phyloP scores from a whole-genome alignment of 2,113 vertebrate genomes.

The Sorex fumeus region DNA sequence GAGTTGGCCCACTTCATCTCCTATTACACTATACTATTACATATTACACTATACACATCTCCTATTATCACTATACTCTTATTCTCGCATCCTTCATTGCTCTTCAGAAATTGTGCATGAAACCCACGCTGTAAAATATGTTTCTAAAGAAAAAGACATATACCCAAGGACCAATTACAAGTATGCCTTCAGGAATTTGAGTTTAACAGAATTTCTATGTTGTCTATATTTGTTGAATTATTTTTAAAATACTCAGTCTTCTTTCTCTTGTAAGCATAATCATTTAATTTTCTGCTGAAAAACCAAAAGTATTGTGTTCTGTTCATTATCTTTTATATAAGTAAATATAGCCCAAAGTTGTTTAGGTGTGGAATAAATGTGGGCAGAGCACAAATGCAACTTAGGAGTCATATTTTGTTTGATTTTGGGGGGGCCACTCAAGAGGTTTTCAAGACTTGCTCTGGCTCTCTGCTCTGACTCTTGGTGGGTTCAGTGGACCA shows the following conservation, averaged over 20 bases:
- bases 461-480: too few relatives aligned
- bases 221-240: slow-evolving; percentile 31
- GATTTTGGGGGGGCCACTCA: too few relatives aligned
- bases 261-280: neutral
- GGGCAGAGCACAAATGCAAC: neutral
- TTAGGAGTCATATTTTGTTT: neutral
- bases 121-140: neutral
- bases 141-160: neutral
- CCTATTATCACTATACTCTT: neutral
- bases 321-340: slow-evolving; percentile 5
- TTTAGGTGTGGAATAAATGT: neutral
- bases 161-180: neutral
- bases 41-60: too few relatives aligned
- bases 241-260: slow-evolving; percentile 21
- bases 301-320: neutral
- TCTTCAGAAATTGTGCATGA: neutral
- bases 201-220: slow-evolving; percentile 29
- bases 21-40: too few relatives aligned
- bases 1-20: neutral
- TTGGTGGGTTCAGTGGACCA: too few relatives aligned
- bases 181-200: neutral
- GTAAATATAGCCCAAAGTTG: neutral
- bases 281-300: slow-evolving; percentile 51
- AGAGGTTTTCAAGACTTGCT: too few relatives aligned
- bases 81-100: neutral